Evolutionary conservation across 2,888 invertebrate genomes (phyloP).

Genomic region (Oscheius sp.): DNA sequence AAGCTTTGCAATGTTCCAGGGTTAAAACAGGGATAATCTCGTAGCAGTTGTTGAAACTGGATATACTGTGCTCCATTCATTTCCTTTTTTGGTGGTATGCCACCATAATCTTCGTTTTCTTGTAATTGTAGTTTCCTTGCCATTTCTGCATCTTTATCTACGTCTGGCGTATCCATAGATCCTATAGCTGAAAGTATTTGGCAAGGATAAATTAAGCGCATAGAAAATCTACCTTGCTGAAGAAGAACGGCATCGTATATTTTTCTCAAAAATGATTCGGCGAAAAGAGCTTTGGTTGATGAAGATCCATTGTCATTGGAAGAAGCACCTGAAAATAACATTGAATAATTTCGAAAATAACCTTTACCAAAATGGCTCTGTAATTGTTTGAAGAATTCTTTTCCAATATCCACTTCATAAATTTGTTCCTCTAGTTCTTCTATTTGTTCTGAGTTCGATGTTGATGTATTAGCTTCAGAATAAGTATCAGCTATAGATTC

Average conservation of each 20-base stretch:
- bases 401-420: constrained; percentile 3
- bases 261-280: background rate
- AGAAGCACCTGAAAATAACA: constrained; percentile 3
- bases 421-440: background rate
- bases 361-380: constrained; percentile 16
- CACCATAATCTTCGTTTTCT: background rate
- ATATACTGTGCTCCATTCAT: constrained; percentile 8
- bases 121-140: constrained; percentile 16
- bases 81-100: background rate
- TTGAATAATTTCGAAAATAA: too few species aligned
- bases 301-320: background rate
- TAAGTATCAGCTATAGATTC: background rate
- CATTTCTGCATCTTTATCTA: constrained; percentile 1
- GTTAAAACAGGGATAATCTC: background rate
- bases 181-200: background rate
- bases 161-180: background rate
- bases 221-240: constrained; percentile 1
- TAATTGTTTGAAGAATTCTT: background rate
- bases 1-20: background rate
- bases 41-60: background rate
- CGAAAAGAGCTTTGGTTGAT: background rate
- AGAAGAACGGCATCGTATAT: background rate
- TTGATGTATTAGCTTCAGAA: constrained; percentile 15
- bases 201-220: background rate
- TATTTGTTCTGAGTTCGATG: background rate